A percentile compares a stretch with the other conserved stretches of the same genome.
Conservation (phyloP, 2,888 invertebrate genomes). For the Sussaba pulchella region DNA sequence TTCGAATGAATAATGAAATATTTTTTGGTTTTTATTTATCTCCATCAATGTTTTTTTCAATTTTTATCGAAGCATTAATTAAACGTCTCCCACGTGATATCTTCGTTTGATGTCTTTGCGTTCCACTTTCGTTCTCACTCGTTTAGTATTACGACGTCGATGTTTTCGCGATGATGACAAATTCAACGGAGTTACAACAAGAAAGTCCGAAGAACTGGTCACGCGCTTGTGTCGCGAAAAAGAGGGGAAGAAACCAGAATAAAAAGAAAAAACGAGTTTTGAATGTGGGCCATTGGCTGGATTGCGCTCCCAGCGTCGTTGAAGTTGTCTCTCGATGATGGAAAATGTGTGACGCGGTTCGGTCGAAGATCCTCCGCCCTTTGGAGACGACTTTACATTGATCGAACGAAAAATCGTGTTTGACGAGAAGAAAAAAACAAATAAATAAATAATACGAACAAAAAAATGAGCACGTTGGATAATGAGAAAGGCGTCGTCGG, state of each 20-base stretch:
- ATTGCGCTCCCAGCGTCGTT: not conserved
- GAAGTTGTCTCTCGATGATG: not conserved
- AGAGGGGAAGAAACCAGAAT: too few species aligned
- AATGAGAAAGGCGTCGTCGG: slow-evolving; percentile 35
- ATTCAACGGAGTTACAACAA: slow-evolving; percentile 47
- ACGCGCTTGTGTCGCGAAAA: slow-evolving; percentile 31
- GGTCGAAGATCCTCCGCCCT: not conserved
- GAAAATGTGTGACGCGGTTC: not conserved
- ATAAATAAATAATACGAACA: not conserved
- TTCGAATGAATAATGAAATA: too few species aligned
- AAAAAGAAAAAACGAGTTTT: slow-evolving; percentile 66
- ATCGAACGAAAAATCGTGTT: too few species aligned
- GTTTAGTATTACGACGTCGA: slow-evolving; percentile 2
- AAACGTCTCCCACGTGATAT: slow-evolving; percentile 8
- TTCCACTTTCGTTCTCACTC: slow-evolving; percentile 61
- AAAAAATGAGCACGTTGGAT: not conserved
- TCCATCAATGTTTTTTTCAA: not conserved
- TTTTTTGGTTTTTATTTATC: not conserved
- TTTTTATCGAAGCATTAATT: slow-evolving; percentile 27
- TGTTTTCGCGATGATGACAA: slow-evolving; percentile 31
- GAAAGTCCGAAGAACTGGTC: slow-evolving; percentile 55
- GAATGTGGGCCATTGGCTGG: slow-evolving; percentile 62
- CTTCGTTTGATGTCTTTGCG: slow-evolving; percentile 20
- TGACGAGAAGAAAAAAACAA: not conserved
- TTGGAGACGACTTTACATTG: not conserved